Evolutionary conservation across 2,888 invertebrate species (phyloP), one percentile per base, ranked within the genome.

Genomic region (Tholera decimalis): DNA sequence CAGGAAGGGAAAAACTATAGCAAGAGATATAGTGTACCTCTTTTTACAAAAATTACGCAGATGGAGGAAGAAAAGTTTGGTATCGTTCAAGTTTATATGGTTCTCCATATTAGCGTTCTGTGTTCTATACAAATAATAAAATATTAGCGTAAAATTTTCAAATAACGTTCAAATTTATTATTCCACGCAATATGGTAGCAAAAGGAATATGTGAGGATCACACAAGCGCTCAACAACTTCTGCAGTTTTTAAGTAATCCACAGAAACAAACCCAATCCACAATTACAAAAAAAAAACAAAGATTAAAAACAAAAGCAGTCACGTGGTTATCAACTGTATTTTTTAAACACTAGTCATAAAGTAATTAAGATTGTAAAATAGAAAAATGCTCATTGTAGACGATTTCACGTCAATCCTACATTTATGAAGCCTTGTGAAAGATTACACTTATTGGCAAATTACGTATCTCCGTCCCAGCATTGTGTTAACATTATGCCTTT

Each of bases 291-390:
- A 35, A 22, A 28, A 44, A 55, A 44, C 30, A 56, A 53, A 60
- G 13, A 22, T 35, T 9, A n/a, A 41, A 55, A 49, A 67, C 47
- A 60, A 56, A 54, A 58, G 18, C 0, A 50, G 18, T 51, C 65
- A 44, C 55, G 43, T 43, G 35, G 35, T 56, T 35, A 61, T 24
- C 47, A 15, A 26, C 57, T 53, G 37, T 3, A 54, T 72, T 73
- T 68, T 55, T 39, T 69, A 54, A 62, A 68, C 7, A 59, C 28
- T 35, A 28, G 41, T 39, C 43, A 46, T 61, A 33, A 57, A 37
- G 49, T 60, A 73, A 73, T 79, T 66, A 70, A 56, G 43, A 69
- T 58, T 57, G 20, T 60, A 59, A 64, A 20, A 22, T 35, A 63
- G 58, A 59, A 63, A 46, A 58, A 60, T n/a, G n/a, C n/a, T 56